Conservation (phyloP, 2,797 vertebrate genomes). For the Chaetodon trifasciatus region DNA sequence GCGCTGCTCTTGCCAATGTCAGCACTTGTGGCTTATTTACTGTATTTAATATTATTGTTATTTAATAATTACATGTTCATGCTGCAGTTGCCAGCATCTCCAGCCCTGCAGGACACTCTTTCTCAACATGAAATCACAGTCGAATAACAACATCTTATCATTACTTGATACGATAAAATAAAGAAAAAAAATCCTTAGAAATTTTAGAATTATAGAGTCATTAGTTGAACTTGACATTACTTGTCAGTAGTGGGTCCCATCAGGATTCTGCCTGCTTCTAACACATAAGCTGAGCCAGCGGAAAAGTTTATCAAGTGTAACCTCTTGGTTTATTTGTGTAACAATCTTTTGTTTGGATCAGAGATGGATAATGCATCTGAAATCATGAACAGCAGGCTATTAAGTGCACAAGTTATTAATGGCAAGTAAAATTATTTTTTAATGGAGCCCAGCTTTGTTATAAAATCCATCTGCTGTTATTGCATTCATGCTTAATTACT, state of each 20-base stretch:
- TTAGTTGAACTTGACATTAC: not conserved
- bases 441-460: constrained; percentile 53
- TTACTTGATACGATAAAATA: not conserved
- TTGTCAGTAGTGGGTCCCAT: not conserved
- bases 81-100: not conserved
- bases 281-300: constrained; percentile 34
- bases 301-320: constrained; percentile 31
- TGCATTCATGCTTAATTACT: constrained; percentile 56
- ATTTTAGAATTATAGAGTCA: not conserved
- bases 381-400: constrained; percentile 43
- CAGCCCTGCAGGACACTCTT: not conserved
- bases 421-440: constrained; percentile 52
- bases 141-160: not conserved
- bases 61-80: not conserved
- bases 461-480: constrained; percentile 49
- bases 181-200: not conserved
- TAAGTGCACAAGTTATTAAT: constrained; percentile 53
- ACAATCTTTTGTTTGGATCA: constrained; percentile 51
- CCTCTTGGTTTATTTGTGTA: constrained; percentile 19
- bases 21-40: not conserved
- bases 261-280: not conserved
- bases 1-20: no score
- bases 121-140: not conserved
- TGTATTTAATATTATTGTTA: not conserved
- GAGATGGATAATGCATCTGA: constrained; percentile 39